Base-by-base conservation (phyloP, 1,140 invertebrate genomes). In the Tribolium madens region DNA sequence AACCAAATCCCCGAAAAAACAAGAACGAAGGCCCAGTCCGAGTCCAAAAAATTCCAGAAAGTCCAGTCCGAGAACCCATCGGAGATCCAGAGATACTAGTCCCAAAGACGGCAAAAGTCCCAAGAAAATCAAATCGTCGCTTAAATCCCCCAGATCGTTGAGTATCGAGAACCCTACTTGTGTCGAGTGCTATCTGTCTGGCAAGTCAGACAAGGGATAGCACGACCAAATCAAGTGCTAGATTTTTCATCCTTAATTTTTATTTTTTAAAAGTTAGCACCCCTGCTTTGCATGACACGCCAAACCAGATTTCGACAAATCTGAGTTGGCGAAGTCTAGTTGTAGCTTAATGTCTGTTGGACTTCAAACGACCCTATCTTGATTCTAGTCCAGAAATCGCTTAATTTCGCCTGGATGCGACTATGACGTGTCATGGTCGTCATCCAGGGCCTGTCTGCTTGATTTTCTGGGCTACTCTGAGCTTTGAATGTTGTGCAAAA, bases 131-230 rank as follows among this genome's bases (percentile, higher is more conserved):
- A 84, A 84, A 57, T 84, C 83, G 12, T 85, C 84, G 6, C 42
- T 75, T 88, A 87, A 87, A 87, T 74, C 83, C 5, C 77, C 83
- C 52, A 82, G 78, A 73, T 84, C 83, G 12, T 74, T 85, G 13
- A 84, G 83, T 57, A 83, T 91, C 17, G 91, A 92, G 77, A 88
- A 90, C 70, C 90, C 90, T 17, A 91, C 90, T 14, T 92, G 91
- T 85, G 89, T 92, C 73, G 90, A 92, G 81, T 92, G 91, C 79
- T 89, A 89, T 84, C 84, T 89, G 1, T 88, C 88, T 26, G 88
- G 87, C 69, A 89, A 91, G 82, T 82, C 88, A 85, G 83, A 88
- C 87, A 87, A 89, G 85, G 84, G 84, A 87, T 84, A 87, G 87
- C 82, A 85, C 84, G 81, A 81, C 60, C 79, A 81, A 69, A 81